These are phyloP conservation scores for Eulemur coronatus DNA, from an alignment of 2,797 vertebrate species.

Conservation along the genomic window DNA sequence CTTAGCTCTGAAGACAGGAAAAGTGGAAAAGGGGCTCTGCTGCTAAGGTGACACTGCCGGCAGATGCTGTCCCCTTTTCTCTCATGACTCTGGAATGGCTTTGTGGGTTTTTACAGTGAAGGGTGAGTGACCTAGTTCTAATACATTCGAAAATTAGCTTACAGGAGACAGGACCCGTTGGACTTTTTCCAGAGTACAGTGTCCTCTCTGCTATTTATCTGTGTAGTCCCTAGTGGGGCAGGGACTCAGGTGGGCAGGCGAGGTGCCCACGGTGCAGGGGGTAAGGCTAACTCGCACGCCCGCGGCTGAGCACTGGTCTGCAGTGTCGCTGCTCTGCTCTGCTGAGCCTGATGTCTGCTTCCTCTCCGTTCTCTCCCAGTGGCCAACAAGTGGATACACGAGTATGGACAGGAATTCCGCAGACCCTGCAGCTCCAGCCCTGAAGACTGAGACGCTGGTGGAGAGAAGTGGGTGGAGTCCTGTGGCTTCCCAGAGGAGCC, in stretches of 20 bases:
- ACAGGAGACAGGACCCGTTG: neutral
- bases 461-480: neutral
- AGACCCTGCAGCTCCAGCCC: conserved; percentile 88
- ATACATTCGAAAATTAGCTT: neutral
- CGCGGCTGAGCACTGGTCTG: neutral
- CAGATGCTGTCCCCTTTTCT: neutral
- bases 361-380: conserved; percentile 84
- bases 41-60: neutral
- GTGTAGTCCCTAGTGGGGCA: neutral
- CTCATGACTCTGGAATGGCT: neutral
- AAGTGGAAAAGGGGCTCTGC: neutral
- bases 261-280: neutral
- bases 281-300: accelerated
- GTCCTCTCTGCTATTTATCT: neutral
- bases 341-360: neutral
- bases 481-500: conserved; percentile 1
- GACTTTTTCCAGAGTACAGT: neutral
- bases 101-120: neutral
- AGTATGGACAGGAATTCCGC: conserved; percentile 94
- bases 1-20: neutral
- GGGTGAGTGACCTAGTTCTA: neutral
- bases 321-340: neutral
- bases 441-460: conserved; percentile 83
- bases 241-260: neutral
- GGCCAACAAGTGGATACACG: conserved; percentile 97